Conservation (phyloP, 2,888 invertebrate genomes). For the Dynastes hyllus region DNA sequence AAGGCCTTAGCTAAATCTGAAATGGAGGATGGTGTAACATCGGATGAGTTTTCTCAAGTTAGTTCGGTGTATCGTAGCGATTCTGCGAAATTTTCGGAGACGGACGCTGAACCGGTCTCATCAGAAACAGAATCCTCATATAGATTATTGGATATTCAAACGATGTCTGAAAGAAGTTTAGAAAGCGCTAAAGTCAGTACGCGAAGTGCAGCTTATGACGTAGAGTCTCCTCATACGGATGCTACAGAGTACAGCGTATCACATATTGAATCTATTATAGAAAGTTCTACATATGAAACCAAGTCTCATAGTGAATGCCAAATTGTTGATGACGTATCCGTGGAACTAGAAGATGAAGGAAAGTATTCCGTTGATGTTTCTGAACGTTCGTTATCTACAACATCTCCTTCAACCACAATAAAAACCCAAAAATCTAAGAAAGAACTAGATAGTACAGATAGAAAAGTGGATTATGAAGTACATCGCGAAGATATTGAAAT, state of each 20-base stretch:
- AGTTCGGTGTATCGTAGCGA: constrained; percentile 60
- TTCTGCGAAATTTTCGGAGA: constrained; percentile 64
- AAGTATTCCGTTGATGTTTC: constrained; percentile 17
- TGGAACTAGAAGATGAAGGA: not conserved
- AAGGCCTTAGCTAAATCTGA: constrained; percentile 25
- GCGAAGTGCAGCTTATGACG: constrained; percentile 54
- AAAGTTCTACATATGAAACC: constrained; percentile 48
- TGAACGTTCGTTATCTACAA: constrained; percentile 18
- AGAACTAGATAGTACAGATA: constrained; percentile 32
- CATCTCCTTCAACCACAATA: constrained; percentile 28
- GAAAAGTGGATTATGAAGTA: constrained; percentile 49
- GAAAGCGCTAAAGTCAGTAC: constrained; percentile 36
- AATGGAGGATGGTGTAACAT: constrained; percentile 49
- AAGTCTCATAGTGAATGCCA: constrained; percentile 30
- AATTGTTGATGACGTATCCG: constrained; percentile 6
- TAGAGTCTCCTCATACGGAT: constrained; percentile 62
- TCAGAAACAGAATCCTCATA: constrained; percentile 67
- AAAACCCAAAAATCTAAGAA: constrained; percentile 40
- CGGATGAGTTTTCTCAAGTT: constrained; percentile 59
- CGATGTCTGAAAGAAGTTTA: constrained; percentile 58
- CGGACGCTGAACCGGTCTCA: constrained; percentile 65
- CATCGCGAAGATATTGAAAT: constrained; percentile 67
- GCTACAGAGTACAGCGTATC: constrained; percentile 64
- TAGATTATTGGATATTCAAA: constrained; percentile 59
- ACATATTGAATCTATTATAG: constrained; percentile 63